Conservation (phyloP, 1,140 invertebrate genomes). For the Trichogramma pretiosum region DNA sequence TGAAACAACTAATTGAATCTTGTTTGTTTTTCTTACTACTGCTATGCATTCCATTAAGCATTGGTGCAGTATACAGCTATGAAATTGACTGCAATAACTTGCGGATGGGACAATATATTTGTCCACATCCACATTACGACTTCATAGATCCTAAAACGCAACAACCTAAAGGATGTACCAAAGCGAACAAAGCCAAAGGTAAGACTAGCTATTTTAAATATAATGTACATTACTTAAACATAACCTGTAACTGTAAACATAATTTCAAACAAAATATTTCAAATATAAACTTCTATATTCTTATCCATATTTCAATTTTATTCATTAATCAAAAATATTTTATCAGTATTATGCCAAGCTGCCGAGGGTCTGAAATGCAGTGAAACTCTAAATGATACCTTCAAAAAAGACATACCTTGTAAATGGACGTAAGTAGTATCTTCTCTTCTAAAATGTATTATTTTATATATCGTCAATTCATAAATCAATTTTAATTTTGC, state of each 20-base stretch:
- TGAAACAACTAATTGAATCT: constrained; percentile 9
- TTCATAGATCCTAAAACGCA: constrained; percentile 86
- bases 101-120: constrained; percentile 76
- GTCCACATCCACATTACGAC: constrained; percentile 67
- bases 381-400: constrained; percentile 69
- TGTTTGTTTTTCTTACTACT: constrained; percentile 14
- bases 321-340: constrained; percentile 60
- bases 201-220: constrained; percentile 15
- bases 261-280: too few species aligned
- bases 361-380: constrained; percentile 74
- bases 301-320: neutral
- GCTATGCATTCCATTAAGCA: constrained; percentile 16
- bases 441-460: neutral
- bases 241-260: too few species aligned
- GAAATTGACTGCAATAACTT: constrained; percentile 59
- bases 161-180: constrained; percentile 72
- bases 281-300: too few species aligned
- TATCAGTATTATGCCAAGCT: constrained; percentile 72
- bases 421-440: constrained; percentile 79
- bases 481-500: constrained; percentile 30
- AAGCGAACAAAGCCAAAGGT: constrained; percentile 72
- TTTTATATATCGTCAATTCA: constrained; percentile 7
- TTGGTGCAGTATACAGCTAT: constrained; percentile 25
- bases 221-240: too few species aligned
- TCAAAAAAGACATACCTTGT: constrained; percentile 75